phyloP scores from a whole-genome alignment of 2,888 invertebrate species.

The Meta bourneti region DNA sequence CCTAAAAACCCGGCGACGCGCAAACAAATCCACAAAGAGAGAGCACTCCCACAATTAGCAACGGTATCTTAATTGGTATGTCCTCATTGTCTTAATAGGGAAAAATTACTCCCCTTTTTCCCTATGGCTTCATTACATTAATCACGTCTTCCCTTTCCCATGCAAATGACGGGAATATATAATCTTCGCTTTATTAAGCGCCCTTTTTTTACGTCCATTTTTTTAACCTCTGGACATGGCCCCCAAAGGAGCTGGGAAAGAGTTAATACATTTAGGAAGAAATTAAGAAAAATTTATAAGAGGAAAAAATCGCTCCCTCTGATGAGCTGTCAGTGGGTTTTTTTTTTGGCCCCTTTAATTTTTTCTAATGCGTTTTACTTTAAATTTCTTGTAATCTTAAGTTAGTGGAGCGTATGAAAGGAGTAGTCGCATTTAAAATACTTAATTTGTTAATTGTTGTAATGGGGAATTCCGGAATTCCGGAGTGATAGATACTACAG shows the following conservation, averaged over 20 bases:
- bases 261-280: constrained; percentile 68
- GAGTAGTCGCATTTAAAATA: constrained; percentile 20
- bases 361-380: constrained; percentile 22
- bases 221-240: not conserved
- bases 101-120: constrained; percentile 62
- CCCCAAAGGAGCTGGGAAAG: constrained; percentile 44
- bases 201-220: not conserved
- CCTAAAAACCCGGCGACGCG: constrained; percentile 71
- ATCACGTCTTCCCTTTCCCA: constrained; percentile 44
- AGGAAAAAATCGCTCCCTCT: not conserved
- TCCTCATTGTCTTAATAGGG: constrained; percentile 74
- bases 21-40: constrained; percentile 70
- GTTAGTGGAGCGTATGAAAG: constrained; percentile 26
- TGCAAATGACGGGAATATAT: constrained; percentile 39
- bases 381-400: constrained; percentile 62
- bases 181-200: constrained; percentile 46
- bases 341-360: constrained; percentile 17
- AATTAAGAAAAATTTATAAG: constrained; percentile 67
- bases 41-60: constrained; percentile 66
- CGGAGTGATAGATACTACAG: too few species aligned
- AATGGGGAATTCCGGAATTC: not conserved
- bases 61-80: constrained; percentile 68
- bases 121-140: constrained; percentile 69
- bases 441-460: constrained; percentile 73
- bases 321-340: not conserved